Evolutionary conservation across 2,113 vertebrate species (phyloP), one percentile per base, ranked within the genome.

Genomic region (Plotosus lineatus): DNA sequence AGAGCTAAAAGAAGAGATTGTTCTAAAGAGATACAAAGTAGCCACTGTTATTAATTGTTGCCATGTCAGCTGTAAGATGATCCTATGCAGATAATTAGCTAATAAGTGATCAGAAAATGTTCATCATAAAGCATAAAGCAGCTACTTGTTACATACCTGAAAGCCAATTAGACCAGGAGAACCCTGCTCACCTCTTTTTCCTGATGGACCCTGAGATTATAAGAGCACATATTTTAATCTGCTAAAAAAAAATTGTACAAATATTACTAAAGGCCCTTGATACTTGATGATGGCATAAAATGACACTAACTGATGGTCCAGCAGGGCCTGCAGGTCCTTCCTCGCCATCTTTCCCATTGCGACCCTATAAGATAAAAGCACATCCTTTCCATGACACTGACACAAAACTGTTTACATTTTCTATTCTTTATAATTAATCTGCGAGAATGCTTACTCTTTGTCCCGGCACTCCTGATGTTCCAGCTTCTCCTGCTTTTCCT

Each of bases 261-360:
- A 48, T 36, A 38, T 75, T 48, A 51, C 28, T 48, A 9, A 26
- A 60, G 31, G 17, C 6, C 6, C 0, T 26, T 5, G 10, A 68
- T 40, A 33, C 38, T 26, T 66, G 14, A 50, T 56, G 6, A 66
- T 19, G 44, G 8, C 44, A 60, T 77, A 2, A 1, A 2, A 31
- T 5, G 68, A 79, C 66, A 91, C 96, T 92, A 92, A 99, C 98
- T 50, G 94, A 89, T 17, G 98, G 97, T 1, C 98, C 98, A 61
- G 95, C 65, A 19, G 95, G 92, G 79, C 98, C 98, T 0, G 95
- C 93, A 40, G 97, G 93, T 0, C 98, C 98, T 84, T 95, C 93
- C 92, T 99, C 98, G 63, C 98, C 98, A 14, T 98, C 96, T 94
- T 99, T 99, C 53, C 98, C 98, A 86, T 97, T 95, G n/a, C 91